Conservation (phyloP, 1,140 invertebrate species). For the Mizuhopecten yessoensis region DNA sequence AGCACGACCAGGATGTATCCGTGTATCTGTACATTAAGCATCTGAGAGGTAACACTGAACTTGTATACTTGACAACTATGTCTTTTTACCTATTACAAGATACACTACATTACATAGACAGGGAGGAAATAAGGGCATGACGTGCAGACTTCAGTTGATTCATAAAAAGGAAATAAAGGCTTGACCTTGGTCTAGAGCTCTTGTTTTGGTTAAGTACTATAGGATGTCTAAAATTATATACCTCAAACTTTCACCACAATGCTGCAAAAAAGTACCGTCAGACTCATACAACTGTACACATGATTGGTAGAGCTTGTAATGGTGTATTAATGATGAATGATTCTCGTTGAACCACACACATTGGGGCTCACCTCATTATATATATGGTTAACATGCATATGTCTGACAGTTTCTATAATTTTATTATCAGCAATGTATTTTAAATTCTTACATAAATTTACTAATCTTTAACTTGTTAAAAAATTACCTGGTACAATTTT, state of each 20-base stretch:
- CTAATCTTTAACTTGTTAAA: too few species aligned
- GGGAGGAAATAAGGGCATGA: conserved; percentile 10
- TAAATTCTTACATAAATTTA: too few species aligned
- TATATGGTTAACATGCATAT: too few species aligned
- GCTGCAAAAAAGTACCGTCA: not conserved
- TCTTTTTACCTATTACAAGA: not conserved
- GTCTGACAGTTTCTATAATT: too few species aligned
- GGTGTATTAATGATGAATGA: not conserved
- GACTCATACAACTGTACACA: not conserved
- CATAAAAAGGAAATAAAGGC: conserved; percentile 8
- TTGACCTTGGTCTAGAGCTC: not conserved
- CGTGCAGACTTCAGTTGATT: not conserved
- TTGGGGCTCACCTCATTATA: too few species aligned
- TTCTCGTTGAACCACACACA: not conserved
- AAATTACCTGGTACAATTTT: too few species aligned
- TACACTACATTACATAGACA: not conserved
- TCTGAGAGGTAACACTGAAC: not conserved
- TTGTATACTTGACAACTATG: not conserved
- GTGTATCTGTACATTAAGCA: not conserved
- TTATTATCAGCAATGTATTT: too few species aligned
- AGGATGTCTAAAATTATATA: not conserved
- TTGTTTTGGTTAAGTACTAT: not conserved
- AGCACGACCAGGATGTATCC: not conserved
- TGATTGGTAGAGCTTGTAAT: not conserved
- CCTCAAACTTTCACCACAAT: not conserved